Base-by-base conservation (phyloP, 2,797 vertebrate genomes). In the Carapus acus region DNA sequence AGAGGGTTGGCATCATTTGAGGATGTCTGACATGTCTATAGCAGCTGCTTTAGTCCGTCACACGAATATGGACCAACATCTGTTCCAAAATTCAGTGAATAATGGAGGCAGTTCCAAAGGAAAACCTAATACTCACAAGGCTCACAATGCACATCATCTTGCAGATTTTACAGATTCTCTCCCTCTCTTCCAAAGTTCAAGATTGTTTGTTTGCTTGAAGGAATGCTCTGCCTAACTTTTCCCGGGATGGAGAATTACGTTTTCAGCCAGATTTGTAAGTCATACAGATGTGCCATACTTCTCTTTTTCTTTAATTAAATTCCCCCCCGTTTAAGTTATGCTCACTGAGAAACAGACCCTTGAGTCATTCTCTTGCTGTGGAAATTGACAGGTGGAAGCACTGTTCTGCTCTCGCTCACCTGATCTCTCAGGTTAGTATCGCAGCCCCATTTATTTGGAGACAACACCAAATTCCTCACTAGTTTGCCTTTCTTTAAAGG, bases 351-450 rank as follows among this genome's bases (percentile, higher is more conserved):
- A 73, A 69, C 65, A 79, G 66, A 67, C 58, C 29, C 16, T 65
- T 46, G 58, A 58, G 20, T 57, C 42, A 36, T 31, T 37, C 51
- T 11, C 6, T 7, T 12, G 31, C n/a, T 56, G 29, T 37, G 50
- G 66, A 34, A 63, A 62, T 52, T 68, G 67, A 61, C 34, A 63
- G 57, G 50, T 45, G 55, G 54, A 62, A 44, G 49, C 2, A 57
- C 66, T 64, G 56, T 62, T 67, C 34, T 60, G n/a, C n/a, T n/a
- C n/a, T n/a, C n/a, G n/a, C n/a, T n/a, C n/a, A n/a, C n/a, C n/a
- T 50, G 39, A 53, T 66, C 50, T 71, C 58, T 50, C 45, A 48
- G 50, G 60, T 64, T 73, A 66, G 78, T 82, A 71, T 68, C 47
- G 44, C 54, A 40, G 41, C 56, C 48, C 49, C 23, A 19, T 52